Conservation (phyloP, 53 echinoderm and acorn worm genomes). For the Holothuria scabra region DNA sequence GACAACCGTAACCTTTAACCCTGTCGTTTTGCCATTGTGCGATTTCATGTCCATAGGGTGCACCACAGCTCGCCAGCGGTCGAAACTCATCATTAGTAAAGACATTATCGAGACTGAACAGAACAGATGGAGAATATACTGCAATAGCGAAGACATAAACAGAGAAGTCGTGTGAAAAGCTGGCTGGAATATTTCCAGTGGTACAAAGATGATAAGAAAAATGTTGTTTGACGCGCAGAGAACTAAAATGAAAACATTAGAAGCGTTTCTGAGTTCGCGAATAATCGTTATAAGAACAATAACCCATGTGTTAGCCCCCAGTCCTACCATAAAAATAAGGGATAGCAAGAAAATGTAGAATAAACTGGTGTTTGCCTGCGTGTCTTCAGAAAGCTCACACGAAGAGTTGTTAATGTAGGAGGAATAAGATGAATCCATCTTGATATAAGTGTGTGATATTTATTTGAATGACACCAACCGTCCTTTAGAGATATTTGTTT, state of each 20-base stretch:
- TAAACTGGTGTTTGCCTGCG: too few relatives aligned
- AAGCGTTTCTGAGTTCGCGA: conserved; percentile 20
- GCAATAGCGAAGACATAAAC: too few relatives aligned
- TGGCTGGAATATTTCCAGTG: neutral
- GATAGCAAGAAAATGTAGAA: neutral
- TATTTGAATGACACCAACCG: too few relatives aligned
- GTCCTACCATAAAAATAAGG: neutral
- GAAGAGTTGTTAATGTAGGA: too few relatives aligned
- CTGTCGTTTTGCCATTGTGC: too few relatives aligned
- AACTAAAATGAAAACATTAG: conserved; percentile 20
- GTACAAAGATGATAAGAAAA: neutral
- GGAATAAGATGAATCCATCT: too few relatives aligned
- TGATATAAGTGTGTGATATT: too few relatives aligned
- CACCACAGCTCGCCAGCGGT: conserved; percentile 26
- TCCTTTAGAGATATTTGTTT: too few relatives aligned
- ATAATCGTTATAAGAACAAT: neutral
- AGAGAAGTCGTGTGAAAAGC: too few relatives aligned
- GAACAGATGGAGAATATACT: neutral
- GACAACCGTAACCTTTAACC: too few relatives aligned
- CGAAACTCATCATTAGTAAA: conserved; percentile 12
- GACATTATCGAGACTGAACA: neutral
- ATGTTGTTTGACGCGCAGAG: conserved; percentile 18
- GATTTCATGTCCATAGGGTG: neutral
- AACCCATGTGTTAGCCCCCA: neutral
- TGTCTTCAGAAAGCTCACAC: too few relatives aligned